Conservation (phyloP, 1,140 invertebrate species). For the Nilaparvata lugens region DNA sequence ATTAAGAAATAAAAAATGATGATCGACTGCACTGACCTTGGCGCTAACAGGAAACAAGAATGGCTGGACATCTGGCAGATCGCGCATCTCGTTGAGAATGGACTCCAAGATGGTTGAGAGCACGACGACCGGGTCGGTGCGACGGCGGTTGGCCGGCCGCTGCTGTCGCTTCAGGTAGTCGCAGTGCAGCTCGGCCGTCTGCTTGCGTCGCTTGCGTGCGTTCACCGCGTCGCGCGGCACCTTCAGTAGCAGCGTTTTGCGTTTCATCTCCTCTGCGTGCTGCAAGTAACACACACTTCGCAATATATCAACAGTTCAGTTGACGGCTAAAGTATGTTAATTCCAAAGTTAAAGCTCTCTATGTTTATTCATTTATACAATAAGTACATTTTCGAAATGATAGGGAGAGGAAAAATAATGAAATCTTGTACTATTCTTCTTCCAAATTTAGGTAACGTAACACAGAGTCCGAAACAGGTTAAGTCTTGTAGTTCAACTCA, state of each 20-base stretch:
- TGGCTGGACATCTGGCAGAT: conserved; percentile 82
- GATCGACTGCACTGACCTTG: conserved; percentile 49
- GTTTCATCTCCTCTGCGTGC: conserved; percentile 72
- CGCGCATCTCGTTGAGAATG: conserved; percentile 89
- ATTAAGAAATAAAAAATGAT: conserved; percentile 8
- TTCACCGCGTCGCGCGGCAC: conserved; percentile 66
- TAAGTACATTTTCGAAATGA: too few species aligned
- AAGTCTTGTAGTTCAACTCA: too few species aligned
- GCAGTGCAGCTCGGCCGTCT: conserved; percentile 67
- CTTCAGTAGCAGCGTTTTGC: conserved; percentile 70
- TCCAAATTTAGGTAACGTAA: too few species aligned
- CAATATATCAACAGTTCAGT: too few species aligned
- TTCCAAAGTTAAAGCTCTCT: too few species aligned
- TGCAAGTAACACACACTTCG: too few species aligned
- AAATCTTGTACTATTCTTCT: too few species aligned
- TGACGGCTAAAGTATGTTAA: too few species aligned
- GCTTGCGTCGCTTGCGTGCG: conserved; percentile 52
- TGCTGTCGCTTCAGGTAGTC: conserved; percentile 88
- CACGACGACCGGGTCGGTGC: conserved; percentile 94
- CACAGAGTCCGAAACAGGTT: too few species aligned
- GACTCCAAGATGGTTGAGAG: conserved; percentile 86
- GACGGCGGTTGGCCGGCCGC: conserved; percentile 79
- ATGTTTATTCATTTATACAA: too few species aligned
- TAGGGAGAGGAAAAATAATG: too few species aligned
- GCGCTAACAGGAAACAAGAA: conserved; percentile 92